Conservation (phyloP, 92 coral and sea anemone species). For the Montipora capitata region DNA sequence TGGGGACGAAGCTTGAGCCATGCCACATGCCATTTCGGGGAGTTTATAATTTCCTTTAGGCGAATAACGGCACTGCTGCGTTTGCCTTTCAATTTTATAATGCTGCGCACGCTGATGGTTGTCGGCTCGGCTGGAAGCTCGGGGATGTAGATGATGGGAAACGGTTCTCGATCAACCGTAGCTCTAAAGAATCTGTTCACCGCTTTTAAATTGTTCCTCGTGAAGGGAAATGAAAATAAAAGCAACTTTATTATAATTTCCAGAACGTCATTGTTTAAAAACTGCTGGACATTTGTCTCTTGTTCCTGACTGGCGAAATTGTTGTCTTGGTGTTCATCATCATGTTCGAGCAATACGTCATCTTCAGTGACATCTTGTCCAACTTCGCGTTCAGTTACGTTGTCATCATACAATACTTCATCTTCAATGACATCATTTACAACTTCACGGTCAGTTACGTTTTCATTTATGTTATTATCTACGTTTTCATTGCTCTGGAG, state of each 20-base stretch:
- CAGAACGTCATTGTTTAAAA: conserved; percentile 11
- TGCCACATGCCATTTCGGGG: conserved; percentile 1
- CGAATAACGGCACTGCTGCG: background rate
- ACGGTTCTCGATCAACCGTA: background rate
- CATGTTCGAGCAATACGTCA: background rate
- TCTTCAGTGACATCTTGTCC: too few species aligned
- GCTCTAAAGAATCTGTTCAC: conserved; percentile 23
- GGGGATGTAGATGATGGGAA: background rate
- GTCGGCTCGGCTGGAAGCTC: background rate
- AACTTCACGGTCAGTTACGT: too few species aligned
- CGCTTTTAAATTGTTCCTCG: conserved; percentile 3
- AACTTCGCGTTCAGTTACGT: too few species aligned
- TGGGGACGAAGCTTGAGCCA: conserved; percentile 6
- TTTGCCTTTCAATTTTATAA: conserved; percentile 1
- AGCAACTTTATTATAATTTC: conserved; percentile 1
- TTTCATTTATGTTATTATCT: too few species aligned
- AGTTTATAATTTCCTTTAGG: background rate
- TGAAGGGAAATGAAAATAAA: conserved; percentile 1
- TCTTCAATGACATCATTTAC: too few species aligned
- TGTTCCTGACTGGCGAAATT: conserved; percentile 10
- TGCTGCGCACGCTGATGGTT: background rate
- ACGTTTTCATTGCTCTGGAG: too few species aligned
- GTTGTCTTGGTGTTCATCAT: conserved; percentile 10
- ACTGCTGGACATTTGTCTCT: background rate
- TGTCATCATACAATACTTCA: too few species aligned